These are phyloP conservation scores for Gymnosoma rotundatum DNA, from an alignment of 2,888 invertebrate genomes.

Conservation along the genomic window DNA sequence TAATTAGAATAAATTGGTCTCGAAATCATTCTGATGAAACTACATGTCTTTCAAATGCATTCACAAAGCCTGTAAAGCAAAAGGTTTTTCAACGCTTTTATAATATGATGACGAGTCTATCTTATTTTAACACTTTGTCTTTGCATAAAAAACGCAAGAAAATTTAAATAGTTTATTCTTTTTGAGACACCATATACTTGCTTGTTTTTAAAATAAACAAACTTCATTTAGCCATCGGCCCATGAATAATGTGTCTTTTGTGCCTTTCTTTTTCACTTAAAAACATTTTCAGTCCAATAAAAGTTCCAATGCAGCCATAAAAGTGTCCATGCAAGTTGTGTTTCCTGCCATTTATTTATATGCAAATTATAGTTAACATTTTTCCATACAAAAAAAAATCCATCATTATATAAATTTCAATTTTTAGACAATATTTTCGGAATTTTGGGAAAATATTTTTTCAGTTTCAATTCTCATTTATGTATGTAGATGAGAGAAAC, in stretches of 20 bases:
- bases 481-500: constrained; percentile 2
- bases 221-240: constrained; percentile 1
- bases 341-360: constrained; percentile 37
- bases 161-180: no score
- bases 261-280: not conserved
- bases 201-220: not conserved
- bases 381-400: not conserved
- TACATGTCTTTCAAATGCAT: no score
- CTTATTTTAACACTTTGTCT: no score
- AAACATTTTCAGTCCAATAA: not conserved
- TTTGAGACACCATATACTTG: not conserved
- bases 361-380: constrained; percentile 33
- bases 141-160: no score
- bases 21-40: no score
- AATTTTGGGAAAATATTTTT: not conserved
- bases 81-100: no score
- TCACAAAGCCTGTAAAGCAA: no score
- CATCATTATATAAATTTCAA: not conserved
- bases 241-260: not conserved
- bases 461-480: constrained; percentile 18
- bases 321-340: constrained; percentile 42
- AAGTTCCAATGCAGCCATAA: constrained; percentile 21
- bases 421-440: not conserved
- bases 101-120: no score
- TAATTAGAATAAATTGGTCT: no score